Evolutionary conservation across 1,140 invertebrate species (phyloP).

Genomic region (Hetaerina americana): DNA sequence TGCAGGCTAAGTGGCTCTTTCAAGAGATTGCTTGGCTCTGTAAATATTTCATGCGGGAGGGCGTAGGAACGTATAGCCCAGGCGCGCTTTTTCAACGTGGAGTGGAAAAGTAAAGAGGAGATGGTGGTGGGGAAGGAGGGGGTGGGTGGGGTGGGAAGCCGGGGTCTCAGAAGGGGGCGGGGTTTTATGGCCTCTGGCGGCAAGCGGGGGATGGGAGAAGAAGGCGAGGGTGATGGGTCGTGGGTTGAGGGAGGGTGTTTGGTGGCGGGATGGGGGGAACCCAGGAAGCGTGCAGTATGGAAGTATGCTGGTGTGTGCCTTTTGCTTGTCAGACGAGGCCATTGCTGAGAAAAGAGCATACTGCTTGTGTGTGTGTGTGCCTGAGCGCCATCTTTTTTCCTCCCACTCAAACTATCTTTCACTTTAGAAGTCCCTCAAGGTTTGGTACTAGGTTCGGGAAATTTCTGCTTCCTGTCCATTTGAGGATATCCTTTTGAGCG

Average conservation of each 20-base stretch:
- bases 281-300: neutral
- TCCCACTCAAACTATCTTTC: neutral
- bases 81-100: neutral
- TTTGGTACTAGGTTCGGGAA: neutral
- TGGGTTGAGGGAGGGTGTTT: no score
- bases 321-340: neutral
- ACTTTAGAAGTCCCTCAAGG: neutral
- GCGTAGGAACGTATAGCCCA: neutral
- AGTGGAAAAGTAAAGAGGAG: neutral
- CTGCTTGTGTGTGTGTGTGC: no score
- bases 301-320: neutral
- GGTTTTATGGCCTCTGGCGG: neutral
- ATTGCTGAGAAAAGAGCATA: neutral
- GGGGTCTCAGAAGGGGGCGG: neutral
- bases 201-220: no score
- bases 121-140: neutral
- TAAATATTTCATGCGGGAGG: constrained; percentile 11
- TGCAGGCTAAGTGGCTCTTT: constrained; percentile 12
- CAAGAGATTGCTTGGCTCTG: constrained; percentile 9
- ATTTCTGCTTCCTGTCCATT: neutral
- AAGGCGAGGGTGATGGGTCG: no score
- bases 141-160: neutral
- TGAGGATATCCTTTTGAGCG: neutral
- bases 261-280: no score
- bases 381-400: neutral